Evolutionary conservation across 2,113 vertebrate genomes (phyloP), one percentile per base, ranked within the genome.

Genomic region (Lontra canadensis): DNA sequence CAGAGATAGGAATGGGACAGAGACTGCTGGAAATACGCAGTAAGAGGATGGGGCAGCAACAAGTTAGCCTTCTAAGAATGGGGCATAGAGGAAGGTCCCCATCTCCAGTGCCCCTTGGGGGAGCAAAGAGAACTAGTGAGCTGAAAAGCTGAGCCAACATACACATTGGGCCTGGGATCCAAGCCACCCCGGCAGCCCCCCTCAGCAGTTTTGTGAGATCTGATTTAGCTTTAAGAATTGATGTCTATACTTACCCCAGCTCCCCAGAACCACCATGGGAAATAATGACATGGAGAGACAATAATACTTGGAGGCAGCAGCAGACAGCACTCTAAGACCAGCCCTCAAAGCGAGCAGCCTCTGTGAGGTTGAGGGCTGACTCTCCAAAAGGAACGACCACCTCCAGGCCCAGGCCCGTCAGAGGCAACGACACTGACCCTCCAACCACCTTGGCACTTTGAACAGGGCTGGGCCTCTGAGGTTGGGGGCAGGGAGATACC

Each of bases 401-500:
- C 2, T 14, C 34, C 2, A 23, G 47, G 69, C 36, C 79, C 42
- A 52, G 36, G 44, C 15, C 57, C 4, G 2, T 78, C 34, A 57
- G 65, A 84, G 63, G 63, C 36, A 65, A 29, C 29, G 61, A 71
- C 11, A 67, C n/a, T 67, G 26, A 39, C 73, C 55, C 44, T 65
- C 34, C 20, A 83, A 34, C 20, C 34, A 59, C 67, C 65, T 55
- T 39, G 6, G 42, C 67, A 74, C 42, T 92, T 44, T 15, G 59
- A 49, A 88, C 71, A 76, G 67, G 44, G 59, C 76, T 93, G 76
- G 57, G 65, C 61, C 47, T 76, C 83, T 83, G 52, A 49, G 14
- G 36, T 23, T 79, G 88, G 93, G 82, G 79, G 90, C 83, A 96
- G 94, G 81, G 94, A 96, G 95, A 87, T 42, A 31, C 29, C 90